These are phyloP conservation scores for Sphyrna mokarran DNA, from an alignment of 2,113 vertebrate genomes.

Conservation along the genomic window DNA sequence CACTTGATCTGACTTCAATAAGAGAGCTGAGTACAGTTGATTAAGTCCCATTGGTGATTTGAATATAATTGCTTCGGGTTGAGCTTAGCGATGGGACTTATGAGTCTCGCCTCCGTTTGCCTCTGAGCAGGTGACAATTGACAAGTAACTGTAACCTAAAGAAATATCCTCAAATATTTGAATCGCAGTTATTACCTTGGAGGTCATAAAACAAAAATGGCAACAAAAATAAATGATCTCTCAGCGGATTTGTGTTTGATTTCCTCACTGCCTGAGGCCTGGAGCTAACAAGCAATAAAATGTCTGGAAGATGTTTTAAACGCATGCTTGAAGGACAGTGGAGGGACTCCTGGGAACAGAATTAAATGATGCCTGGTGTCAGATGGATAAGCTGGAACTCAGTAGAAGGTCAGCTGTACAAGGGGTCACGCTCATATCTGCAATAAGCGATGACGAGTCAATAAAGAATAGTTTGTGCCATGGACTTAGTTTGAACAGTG, in stretches of 20 bases:
- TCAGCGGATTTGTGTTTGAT: background rate
- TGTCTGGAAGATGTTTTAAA: conserved; percentile 8
- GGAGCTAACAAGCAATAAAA: conserved; percentile 29
- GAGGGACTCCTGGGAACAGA: background rate
- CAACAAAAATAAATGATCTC: conserved; percentile 15
- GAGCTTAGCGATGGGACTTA: background rate
- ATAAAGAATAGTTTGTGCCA: background rate
- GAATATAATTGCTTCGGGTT: background rate
- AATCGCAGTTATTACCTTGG: conserved; percentile 22
- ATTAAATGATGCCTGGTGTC: background rate
- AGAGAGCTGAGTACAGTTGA: background rate
- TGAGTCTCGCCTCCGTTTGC: background rate
- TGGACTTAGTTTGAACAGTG: background rate
- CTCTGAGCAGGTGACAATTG: background rate
- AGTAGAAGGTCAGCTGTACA: background rate
- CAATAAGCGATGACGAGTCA: background rate
- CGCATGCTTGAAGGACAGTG: background rate
- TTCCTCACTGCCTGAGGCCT: conserved; percentile 26
- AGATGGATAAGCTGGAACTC: background rate
- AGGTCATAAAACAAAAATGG: background rate
- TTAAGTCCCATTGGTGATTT: conserved; percentile 10
- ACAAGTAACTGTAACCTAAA: background rate
- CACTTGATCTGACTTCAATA: conserved; percentile 2
- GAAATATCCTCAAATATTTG: conserved; percentile 14
- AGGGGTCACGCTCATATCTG: background rate